phyloP scores from a whole-genome alignment of 2,888 invertebrate species.

The Steromphala cineraria region DNA sequence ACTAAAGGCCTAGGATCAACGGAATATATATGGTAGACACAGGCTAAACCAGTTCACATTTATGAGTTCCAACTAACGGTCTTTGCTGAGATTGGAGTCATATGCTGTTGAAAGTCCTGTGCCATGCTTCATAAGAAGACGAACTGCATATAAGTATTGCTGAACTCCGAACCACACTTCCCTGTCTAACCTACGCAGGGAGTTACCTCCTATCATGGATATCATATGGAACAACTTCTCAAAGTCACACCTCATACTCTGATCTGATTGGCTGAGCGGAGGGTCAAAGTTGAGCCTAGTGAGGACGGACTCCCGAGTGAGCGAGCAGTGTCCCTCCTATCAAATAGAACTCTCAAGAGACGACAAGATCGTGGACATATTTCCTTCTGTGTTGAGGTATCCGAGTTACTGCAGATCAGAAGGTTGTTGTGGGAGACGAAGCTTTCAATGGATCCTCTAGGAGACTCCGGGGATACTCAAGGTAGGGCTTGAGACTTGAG shows the following conservation, averaged over 20 bases:
- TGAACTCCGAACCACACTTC: too few species aligned
- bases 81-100: too few species aligned
- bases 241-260: neutral
- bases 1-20: too few species aligned
- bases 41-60: too few species aligned
- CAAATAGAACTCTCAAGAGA: neutral
- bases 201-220: too few species aligned
- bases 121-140: too few species aligned
- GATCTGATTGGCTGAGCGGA: neutral
- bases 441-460: constrained; percentile 4
- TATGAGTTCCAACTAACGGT: too few species aligned
- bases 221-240: too few species aligned
- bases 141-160: too few species aligned
- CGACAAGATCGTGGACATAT: neutral
- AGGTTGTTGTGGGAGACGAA: neutral
- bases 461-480: neutral
- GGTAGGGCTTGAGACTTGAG: neutral
- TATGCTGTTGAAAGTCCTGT: too few species aligned
- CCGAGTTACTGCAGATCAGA: neutral
- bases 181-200: too few species aligned
- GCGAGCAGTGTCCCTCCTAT: neutral
- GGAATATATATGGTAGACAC: too few species aligned
- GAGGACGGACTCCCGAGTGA: neutral
- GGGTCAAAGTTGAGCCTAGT: neutral
- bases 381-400: neutral